These are phyloP conservation scores for Cassiopea andromeda DNA, from an alignment of 30 jellyfish, hydroid and myxozoan species.

Conservation along the genomic window DNA sequence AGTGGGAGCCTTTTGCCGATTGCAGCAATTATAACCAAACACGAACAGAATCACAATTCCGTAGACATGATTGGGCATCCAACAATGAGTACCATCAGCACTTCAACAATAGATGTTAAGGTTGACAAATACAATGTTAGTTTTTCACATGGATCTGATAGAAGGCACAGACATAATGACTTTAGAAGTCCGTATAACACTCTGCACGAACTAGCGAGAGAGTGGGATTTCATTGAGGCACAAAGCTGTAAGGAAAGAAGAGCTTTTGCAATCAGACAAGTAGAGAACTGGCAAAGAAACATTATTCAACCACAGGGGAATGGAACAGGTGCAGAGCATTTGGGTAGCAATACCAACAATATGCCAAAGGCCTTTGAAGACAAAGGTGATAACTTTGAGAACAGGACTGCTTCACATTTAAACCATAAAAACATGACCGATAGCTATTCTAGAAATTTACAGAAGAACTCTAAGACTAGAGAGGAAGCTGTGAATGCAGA, in stretches of 20 bases:
- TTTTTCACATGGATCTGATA: neutral
- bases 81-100: conserved; percentile 40
- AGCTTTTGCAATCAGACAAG: conserved; percentile 50
- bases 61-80: conserved; percentile 28
- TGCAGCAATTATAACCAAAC: conserved; percentile 85
- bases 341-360: neutral
- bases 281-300: conserved; percentile 48
- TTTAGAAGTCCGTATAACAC: conserved; percentile 28
- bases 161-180: neutral
- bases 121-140: neutral
- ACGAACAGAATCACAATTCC: conserved; percentile 66
- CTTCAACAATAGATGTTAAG: conserved; percentile 10
- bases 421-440: neutral
- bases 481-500: neutral
- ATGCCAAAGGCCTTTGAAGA: neutral
- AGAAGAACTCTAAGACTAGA: neutral
- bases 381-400: neutral
- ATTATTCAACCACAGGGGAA: conserved; percentile 21
- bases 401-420: conserved; percentile 3
- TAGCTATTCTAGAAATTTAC: neutral
- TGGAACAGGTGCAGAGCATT: neutral
- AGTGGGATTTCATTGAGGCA: conserved; percentile 39
- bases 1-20: conserved; percentile 88
- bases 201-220: conserved; percentile 23
- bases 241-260: conserved; percentile 52